Conservation (phyloP, 2,888 invertebrate genomes). For the Neoaliturus tenellus region DNA sequence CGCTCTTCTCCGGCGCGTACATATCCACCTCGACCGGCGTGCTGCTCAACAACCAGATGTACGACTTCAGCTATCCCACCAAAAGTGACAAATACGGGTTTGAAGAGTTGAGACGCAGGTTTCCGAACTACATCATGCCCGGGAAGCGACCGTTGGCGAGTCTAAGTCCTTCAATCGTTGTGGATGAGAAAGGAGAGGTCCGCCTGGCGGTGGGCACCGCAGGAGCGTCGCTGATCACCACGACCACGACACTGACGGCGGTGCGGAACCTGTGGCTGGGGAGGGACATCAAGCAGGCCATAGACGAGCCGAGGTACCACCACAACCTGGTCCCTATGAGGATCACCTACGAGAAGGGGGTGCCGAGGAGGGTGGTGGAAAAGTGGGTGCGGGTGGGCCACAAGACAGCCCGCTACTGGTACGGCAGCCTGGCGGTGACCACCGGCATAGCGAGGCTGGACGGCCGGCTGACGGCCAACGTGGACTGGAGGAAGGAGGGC, state of each 20-base stretch:
- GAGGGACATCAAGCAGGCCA: conserved; percentile 79
- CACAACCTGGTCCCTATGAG: conserved; percentile 91
- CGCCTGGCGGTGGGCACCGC: conserved; percentile 75
- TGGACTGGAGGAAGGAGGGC: conserved; percentile 65
- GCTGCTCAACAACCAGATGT: conserved; percentile 96
- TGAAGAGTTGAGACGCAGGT: too few species aligned
- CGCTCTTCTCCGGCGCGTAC: conserved; percentile 83
- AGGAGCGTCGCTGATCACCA: conserved; percentile 76
- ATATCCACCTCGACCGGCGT: conserved; percentile 90
- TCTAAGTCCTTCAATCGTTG: conserved; percentile 89
- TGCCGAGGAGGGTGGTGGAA: too few species aligned
- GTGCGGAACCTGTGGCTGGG: conserved; percentile 81
- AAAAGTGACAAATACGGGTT: too few species aligned
- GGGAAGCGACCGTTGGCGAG: conserved; percentile 91
- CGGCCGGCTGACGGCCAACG: conserved; percentile 61
- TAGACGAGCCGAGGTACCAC: conserved; percentile 86
- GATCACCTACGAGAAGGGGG: conserved; percentile 80
- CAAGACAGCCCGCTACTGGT: conserved; percentile 67
- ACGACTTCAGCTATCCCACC: conserved; percentile 92
- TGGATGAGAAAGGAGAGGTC: conserved; percentile 74
- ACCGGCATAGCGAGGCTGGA: conserved; percentile 63
- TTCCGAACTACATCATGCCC: conserved; percentile 87
- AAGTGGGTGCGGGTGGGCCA: conserved; percentile 75
- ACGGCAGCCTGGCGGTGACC: conserved; percentile 33
- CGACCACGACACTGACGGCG: conserved; percentile 73